These are phyloP conservation scores for Yponomeuta plumbellus DNA, from an alignment of 2,888 invertebrate genomes.

Conservation along the genomic window DNA sequence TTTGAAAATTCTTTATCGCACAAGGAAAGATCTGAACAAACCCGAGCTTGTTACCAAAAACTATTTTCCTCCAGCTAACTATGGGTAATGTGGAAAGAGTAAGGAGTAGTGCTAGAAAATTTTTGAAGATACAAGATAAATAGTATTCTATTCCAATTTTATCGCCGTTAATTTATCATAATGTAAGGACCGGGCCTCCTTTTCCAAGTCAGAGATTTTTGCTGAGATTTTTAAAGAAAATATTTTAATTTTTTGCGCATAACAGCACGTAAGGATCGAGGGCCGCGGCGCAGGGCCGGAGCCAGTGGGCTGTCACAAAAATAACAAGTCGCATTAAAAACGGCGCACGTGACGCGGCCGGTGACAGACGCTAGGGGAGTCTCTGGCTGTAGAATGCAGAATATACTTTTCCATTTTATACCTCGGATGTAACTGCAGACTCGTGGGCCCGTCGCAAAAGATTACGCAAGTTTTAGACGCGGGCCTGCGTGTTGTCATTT, in stretches of 20 bases:
- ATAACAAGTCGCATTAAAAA: conserved; percentile 63
- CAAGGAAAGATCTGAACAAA: too few relatives aligned
- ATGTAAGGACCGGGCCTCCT: too few relatives aligned
- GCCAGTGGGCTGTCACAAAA: conserved; percentile 61
- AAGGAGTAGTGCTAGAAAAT: too few relatives aligned
- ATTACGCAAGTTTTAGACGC: neutral
- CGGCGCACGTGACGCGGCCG: conserved; percentile 39
- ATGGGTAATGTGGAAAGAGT: too few relatives aligned
- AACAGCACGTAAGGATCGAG: conserved; percentile 28
- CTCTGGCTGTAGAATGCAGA: too few relatives aligned
- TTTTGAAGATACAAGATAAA: too few relatives aligned
- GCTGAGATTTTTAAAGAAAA: neutral
- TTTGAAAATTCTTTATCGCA: too few relatives aligned
- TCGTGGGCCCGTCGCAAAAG: neutral
- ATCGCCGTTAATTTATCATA: too few relatives aligned
- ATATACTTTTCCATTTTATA: neutral
- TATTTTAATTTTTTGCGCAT: conserved; percentile 1
- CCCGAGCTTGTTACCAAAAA: too few relatives aligned
- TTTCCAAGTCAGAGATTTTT: too few relatives aligned
- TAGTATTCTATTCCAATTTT: too few relatives aligned
- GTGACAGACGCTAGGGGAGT: conserved; percentile 27
- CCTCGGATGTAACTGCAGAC: neutral
- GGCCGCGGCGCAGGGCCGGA: conserved; percentile 32
- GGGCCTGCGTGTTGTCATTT: neutral
- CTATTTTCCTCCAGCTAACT: too few relatives aligned